Evolutionary conservation across 2,113 vertebrate species (phyloP).

Genomic region (Capra hircus): DNA sequence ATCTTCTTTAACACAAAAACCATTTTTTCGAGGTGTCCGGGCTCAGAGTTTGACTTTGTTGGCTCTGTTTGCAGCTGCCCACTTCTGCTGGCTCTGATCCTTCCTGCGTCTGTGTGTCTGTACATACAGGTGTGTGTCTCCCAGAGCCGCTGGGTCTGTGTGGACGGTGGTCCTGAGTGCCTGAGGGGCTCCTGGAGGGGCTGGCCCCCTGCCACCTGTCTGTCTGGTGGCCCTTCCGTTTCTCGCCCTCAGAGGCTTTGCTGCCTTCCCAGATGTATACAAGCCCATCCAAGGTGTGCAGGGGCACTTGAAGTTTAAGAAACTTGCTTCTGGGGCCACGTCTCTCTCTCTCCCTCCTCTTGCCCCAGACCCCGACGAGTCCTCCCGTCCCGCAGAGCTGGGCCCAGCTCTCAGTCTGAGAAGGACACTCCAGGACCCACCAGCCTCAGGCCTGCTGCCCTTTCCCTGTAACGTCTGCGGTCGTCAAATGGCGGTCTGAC

Average conservation of each 20-base stretch:
- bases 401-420: not conserved
- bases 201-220: not conserved
- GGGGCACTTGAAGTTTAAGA: not conserved
- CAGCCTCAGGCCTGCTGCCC: not conserved
- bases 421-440: not conserved
- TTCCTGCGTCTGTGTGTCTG: not conserved
- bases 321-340: not conserved
- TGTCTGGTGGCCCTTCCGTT: not conserved
- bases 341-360: not conserved
- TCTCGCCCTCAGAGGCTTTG: not conserved
- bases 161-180: not conserved
- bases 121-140: not conserved
- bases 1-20: not conserved
- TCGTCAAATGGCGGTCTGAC: fast-evolving
- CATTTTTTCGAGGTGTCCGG: not conserved
- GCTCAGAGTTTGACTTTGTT: not conserved
- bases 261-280: not conserved
- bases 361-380: not conserved
- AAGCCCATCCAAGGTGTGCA: not conserved
- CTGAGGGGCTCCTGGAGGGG: not conserved
- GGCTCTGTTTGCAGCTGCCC: not conserved
- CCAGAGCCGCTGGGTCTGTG: not conserved
- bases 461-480: not conserved
- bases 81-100: not conserved
- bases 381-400: not conserved